Evolutionary conservation across 2,888 invertebrate species (phyloP).

Genomic region (Pogonocherus hispidulus): DNA sequence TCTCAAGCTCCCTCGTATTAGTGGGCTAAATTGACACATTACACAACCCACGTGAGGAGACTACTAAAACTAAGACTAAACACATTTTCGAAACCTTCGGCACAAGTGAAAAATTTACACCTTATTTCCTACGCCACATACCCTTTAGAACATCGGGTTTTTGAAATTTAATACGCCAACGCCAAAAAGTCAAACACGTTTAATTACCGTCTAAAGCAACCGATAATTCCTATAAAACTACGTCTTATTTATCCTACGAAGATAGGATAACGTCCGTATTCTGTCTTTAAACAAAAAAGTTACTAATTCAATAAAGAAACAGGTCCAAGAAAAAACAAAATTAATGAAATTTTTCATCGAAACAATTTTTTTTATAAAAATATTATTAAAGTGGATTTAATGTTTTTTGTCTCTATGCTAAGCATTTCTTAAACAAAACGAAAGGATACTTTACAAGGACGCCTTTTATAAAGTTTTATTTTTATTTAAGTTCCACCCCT

Average conservation of each 20-base stretch:
- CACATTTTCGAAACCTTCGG: constrained; percentile 53
- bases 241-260: not conserved
- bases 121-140: constrained; percentile 45
- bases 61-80: constrained; percentile 16
- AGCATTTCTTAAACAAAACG: too few relatives aligned
- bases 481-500: too few relatives aligned
- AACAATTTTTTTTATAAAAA: too few relatives aligned
- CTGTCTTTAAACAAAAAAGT: too few relatives aligned
- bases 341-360: too few relatives aligned
- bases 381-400: too few relatives aligned
- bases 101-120: constrained; percentile 54
- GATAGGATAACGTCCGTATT: too few relatives aligned
- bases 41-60: constrained; percentile 14
- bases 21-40: constrained; percentile 24
- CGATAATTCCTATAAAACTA: not conserved
- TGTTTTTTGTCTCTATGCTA: too few relatives aligned
- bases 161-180: constrained; percentile 5
- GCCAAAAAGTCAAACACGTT: constrained; percentile 1
- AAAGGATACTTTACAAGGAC: too few relatives aligned
- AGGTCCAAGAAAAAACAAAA: too few relatives aligned
- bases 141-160: constrained; percentile 27
- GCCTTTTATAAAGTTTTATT: too few relatives aligned
- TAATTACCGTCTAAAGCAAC: not conserved
- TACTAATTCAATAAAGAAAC: too few relatives aligned
- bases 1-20: constrained; percentile 6